phyloP scores from a whole-genome alignment of 2,113 vertebrate species.

The Illadopsis cleaveri region DNA sequence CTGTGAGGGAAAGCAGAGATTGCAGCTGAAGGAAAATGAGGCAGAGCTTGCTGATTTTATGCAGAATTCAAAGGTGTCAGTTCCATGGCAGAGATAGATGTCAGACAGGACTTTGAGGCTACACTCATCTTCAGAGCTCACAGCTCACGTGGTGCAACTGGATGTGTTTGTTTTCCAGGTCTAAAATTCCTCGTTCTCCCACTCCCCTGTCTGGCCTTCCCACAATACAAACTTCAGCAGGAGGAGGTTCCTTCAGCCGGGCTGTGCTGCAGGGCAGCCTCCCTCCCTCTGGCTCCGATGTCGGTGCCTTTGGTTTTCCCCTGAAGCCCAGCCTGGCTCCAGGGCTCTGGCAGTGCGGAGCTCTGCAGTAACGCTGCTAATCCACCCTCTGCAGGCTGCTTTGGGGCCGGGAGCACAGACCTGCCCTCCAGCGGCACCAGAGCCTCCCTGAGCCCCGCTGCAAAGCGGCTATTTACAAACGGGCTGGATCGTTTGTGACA shows the following conservation, averaged over 20 bases:
- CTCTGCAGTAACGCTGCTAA: background rate
- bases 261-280: background rate
- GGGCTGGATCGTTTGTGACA: background rate
- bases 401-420: background rate
- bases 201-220: background rate
- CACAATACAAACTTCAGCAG: background rate
- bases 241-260: background rate
- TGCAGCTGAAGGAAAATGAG: background rate
- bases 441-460: background rate
- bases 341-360: background rate
- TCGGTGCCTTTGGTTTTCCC: background rate
- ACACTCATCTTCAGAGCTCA: background rate
- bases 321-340: background rate
- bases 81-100: background rate
- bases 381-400: background rate
- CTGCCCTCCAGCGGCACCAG: background rate
- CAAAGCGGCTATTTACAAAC: fast-evolving
- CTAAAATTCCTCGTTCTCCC: background rate
- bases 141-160: background rate
- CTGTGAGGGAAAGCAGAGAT: background rate
- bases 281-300: background rate
- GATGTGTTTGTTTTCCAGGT: background rate
- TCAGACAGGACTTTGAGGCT: background rate
- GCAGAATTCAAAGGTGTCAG: background rate
- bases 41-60: background rate